Evolutionary conservation across 2,113 vertebrate genomes (phyloP), one percentile per base, ranked within the genome.

Genomic region (Ameiurus melas): DNA sequence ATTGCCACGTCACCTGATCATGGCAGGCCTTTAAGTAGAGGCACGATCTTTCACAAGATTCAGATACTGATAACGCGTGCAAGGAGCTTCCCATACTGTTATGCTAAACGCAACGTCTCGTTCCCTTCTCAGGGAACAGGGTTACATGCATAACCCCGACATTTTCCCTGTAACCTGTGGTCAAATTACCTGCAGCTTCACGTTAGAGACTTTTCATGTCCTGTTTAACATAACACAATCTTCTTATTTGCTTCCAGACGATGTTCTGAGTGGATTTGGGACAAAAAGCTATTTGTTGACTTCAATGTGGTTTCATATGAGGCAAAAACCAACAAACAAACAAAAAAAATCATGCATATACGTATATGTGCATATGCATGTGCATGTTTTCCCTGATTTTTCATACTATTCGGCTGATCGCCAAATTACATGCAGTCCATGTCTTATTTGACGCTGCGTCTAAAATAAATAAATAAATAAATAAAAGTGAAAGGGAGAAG

Each of bases 361-460:
- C 57, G 27, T 81, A 39, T 79, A n/a, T 71, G 19, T 78, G 39
- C 78, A 13, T 84, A 57, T 33, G 12, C 53, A 36, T 79, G 43
- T 27, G 10, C 13, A 22, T 68, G 36, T 68, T 8, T 53, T 20
- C 9, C 4, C 3, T 17, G 8, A 39, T 81, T 20, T 12, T 47
- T 81, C 39, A 6, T 16, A 68, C 25, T 2, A n/a, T 53, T 58
- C 9, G 36, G 33, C 57, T 10, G 57, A 60, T 85, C 53, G 12
- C 70, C 53, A 85, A 58, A 85, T 66, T 83, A 71, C 66, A 70
- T 53, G 55, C 83, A 84, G 84, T 70, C 64, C 62, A 58, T 68
- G 36, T 77, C 39, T 87, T 22, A 71, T 71, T 25, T 14, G 55
- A 85, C 70, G n/a, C 70, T 19, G 3, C 16, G 7, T 30, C 70